Evolutionary conservation across 2,113 vertebrate genomes (phyloP), one percentile per base, ranked within the genome.

Genomic region (Neotoma lepida): DNA sequence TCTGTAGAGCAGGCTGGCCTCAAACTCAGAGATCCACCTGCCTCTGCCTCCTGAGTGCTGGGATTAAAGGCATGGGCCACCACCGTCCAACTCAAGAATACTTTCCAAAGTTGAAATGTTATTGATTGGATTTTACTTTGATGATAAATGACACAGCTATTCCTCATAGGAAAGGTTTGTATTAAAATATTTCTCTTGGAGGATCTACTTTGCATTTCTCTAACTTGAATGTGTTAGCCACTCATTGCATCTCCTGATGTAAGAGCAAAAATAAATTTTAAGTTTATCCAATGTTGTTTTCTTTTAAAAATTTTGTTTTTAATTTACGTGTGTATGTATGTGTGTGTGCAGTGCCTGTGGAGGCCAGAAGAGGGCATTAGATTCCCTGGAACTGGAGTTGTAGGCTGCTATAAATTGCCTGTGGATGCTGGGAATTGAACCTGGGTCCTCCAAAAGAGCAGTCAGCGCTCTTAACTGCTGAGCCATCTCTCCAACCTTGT

Each of bases 251-350:
- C 22, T 88, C 64, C 41, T 63, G 61, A 54, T 3, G 71, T 2
- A 78, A 41, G 70, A 78, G 14, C 58, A 56, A 90, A 89, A 51
- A 39, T 61, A 90, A 73, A 71, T 56, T 74, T 88, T 76, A 78
- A 91, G 66, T 35, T 70, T 39, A 3, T 71, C 87, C 78, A 88
- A 44, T 95, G 18, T 39, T 90, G 35, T 82, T 93, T 96, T 73
- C 56, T 80, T 84, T 61, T 58, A 2, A 61, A 80, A 39, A 81
- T 61, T 13, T 58, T 58, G 24, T 35, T 54, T 20, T n/a, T 51
- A 51, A 80, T 2, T 77, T 35, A 33, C 1, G 3, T 51, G 14
- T 35, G 46, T 78, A 17, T 80, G 51, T 35, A 13, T 33, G 33
- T 22, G 33, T 54, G 74, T 9, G 8, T 10, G 30, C 4, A 44